Conservation (phyloP, 2,888 invertebrate species). For the Lordiphosa andalusiaca region DNA sequence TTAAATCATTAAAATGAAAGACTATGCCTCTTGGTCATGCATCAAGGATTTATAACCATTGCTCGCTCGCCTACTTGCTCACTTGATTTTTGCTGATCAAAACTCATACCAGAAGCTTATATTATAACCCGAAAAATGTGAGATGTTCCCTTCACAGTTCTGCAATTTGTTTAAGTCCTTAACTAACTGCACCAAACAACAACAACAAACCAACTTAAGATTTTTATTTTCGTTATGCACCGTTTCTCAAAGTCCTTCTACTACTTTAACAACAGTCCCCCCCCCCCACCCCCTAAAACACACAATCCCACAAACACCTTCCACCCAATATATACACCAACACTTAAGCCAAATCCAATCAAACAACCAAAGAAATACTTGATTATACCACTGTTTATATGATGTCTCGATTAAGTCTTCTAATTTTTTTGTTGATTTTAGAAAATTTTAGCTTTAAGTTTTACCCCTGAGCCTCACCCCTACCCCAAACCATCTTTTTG, state of each 20-base stretch:
- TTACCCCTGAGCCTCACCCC: constrained; percentile 31
- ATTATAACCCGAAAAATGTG: constrained; percentile 80
- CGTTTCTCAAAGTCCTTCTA: constrained; percentile 31
- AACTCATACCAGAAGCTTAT: constrained; percentile 23
- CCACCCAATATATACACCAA: constrained; percentile 49
- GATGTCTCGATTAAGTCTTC: constrained; percentile 69
- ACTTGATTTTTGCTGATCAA: no score
- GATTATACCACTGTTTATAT: constrained; percentile 57
- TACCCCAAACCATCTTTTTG: constrained; percentile 25
- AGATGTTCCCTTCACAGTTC: constrained; percentile 92
- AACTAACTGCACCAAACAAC: constrained; percentile 55
- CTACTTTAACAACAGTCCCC: constrained; percentile 48
- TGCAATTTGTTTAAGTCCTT: constrained; percentile 57
- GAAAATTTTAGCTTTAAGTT: constrained; percentile 65
- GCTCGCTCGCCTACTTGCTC: constrained; percentile 3
- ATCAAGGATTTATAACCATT: no score
- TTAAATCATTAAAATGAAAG: neutral
- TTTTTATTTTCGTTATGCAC: constrained; percentile 29
- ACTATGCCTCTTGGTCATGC: no score
- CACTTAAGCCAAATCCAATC: constrained; percentile 40
- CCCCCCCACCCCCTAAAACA: constrained; percentile 24
- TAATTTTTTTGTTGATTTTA: constrained; percentile 39
- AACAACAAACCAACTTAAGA: constrained; percentile 8
- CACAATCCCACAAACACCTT: constrained; percentile 33
- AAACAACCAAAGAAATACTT: constrained; percentile 41